These are phyloP conservation scores for Buceros bicornis DNA, from an alignment of 2,797 vertebrate species.

Conservation along the genomic window DNA sequence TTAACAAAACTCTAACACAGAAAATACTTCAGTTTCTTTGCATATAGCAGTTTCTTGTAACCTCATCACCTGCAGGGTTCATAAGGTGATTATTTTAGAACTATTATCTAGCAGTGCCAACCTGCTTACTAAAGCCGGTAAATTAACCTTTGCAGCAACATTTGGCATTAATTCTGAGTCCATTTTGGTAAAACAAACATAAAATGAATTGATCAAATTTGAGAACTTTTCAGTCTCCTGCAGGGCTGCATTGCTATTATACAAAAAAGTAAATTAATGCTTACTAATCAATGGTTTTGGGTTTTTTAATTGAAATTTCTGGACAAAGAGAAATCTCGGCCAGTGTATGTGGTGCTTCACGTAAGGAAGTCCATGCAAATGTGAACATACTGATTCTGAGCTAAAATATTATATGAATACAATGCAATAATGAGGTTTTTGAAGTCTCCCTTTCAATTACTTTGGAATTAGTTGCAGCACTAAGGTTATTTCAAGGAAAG, in stretches of 20 bases:
- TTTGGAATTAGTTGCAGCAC: not conserved
- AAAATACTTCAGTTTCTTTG: not conserved
- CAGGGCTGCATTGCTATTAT: not conserved
- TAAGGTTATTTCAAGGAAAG: not conserved
- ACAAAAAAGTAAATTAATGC: not conserved
- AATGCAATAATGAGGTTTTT: not conserved
- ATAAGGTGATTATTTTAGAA: not conserved
- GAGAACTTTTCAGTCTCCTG: not conserved
- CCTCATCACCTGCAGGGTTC: not conserved
- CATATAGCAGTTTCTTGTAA: not conserved
- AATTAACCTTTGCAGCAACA: not conserved
- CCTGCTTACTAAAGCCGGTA: not conserved
- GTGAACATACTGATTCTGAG: not conserved
- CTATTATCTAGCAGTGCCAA: not conserved
- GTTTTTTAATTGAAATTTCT: not conserved
- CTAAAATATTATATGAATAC: not conserved
- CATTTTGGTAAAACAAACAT: not conserved
- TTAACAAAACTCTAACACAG: not conserved
- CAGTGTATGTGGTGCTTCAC: not conserved
- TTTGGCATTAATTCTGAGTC: not conserved
- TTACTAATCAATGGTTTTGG: not conserved
- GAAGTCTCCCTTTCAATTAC: not conserved
- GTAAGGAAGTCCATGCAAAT: not conserved
- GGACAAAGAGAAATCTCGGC: not conserved
- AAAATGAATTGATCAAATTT: not conserved